These are phyloP conservation scores for Scolopax rusticola DNA, from an alignment of 2,797 vertebrate genomes.

Conservation along the genomic window DNA sequence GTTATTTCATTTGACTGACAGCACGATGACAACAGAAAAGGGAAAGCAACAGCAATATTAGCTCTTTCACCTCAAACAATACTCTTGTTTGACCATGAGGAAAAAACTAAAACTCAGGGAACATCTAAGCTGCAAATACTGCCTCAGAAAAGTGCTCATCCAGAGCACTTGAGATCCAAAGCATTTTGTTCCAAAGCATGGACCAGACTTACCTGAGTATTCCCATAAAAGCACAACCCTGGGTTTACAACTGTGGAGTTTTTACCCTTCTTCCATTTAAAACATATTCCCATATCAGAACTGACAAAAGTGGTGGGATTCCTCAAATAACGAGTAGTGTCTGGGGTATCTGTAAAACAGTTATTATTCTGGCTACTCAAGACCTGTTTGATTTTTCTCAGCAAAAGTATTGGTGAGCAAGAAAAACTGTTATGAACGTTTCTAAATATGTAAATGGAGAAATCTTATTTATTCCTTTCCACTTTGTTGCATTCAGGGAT, in stretches of 20 bases:
- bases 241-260: not conserved
- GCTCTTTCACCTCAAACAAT: not conserved
- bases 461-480: constrained; percentile 52
- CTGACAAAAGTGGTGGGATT: not conserved
- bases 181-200: not conserved
- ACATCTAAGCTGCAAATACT: not conserved
- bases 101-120: not conserved
- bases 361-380: not conserved
- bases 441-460: constrained; percentile 25
- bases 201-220: not conserved
- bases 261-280: not conserved
- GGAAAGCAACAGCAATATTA: not conserved
- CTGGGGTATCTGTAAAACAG: not conserved
- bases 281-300: not conserved
- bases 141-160: not conserved
- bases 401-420: not conserved
- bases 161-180: not conserved
- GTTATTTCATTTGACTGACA: not conserved
- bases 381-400: not conserved
- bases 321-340: not conserved
- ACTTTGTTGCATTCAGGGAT: constrained; percentile 19
- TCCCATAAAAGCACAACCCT: not conserved
- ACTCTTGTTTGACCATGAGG: not conserved
- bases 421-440: not conserved
- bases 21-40: not conserved